Conservation (phyloP, 2,113 vertebrate species). For the Eonycteris spelaea region DNA sequence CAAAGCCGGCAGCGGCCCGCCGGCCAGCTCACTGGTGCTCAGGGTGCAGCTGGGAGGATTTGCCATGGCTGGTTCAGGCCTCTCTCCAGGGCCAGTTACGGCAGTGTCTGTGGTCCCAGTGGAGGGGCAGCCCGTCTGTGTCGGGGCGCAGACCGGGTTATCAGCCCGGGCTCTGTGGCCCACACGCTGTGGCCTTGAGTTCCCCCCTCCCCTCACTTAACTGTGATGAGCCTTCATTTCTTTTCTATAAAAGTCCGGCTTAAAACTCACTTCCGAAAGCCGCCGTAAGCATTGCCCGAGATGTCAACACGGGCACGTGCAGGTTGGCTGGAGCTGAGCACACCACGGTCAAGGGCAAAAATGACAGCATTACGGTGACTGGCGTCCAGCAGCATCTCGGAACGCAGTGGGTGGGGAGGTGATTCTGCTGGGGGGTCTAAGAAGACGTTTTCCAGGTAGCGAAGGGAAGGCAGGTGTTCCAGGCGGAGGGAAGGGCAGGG, state of each 20-base stretch:
- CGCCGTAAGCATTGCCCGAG: too few species aligned
- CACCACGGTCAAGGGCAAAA: not conserved
- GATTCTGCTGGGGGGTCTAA: fast-evolving
- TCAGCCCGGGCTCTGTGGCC: not conserved
- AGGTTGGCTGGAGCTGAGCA: not conserved
- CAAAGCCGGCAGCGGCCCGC: not conserved
- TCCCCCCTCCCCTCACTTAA: not conserved
- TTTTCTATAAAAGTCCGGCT: not conserved
- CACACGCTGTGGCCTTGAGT: not conserved
- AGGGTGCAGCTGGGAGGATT: fast-evolving
- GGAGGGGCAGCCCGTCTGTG: not conserved
- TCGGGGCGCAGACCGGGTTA: fast-evolving
- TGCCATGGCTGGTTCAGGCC: not conserved
- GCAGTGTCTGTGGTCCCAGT: not conserved
- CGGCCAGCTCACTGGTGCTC: not conserved
- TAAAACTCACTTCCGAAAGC: not conserved
- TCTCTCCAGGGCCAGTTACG: fast-evolving
- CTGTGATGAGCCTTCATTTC: not conserved
- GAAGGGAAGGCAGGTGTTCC: not conserved
- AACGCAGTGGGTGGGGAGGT: not conserved
- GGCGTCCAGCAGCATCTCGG: fast-evolving
- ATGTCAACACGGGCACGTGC: not conserved
- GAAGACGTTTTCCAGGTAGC: not conserved
- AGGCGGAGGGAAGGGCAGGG: fast-evolving
- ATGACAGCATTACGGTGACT: fast-evolving